Percentiles rank a stretch among this genome's conserved stretches.
phyloP scores from a whole-genome alignment of 2,797 vertebrate genomes.

The Gouania willdenowi region DNA sequence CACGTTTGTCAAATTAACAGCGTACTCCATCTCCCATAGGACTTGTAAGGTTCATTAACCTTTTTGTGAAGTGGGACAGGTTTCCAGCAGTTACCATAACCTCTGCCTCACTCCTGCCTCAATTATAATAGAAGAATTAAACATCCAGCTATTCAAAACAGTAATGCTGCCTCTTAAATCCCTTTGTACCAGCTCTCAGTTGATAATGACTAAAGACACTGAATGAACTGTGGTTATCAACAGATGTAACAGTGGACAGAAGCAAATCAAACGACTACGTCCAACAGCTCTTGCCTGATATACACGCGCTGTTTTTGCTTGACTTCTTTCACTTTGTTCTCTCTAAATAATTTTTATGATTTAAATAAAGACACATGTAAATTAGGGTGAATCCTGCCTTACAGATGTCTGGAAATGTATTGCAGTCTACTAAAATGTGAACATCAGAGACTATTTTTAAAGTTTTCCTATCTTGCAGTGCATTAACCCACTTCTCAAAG shows the following conservation, averaged over 20 bases:
- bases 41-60: constrained; percentile 84
- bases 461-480: not conserved
- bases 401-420: not conserved
- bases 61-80: constrained; percentile 82
- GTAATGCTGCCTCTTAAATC: constrained; percentile 78
- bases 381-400: too few species aligned
- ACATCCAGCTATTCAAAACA: constrained; percentile 77
- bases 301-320: constrained; percentile 25
- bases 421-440: constrained; percentile 8
- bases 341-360: not conserved
- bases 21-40: constrained; percentile 87
- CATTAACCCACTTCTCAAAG: constrained; percentile 33
- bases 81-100: constrained; percentile 83
- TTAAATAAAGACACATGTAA: too few species aligned
- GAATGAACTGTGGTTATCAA: constrained; percentile 67
- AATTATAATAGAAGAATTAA: constrained; percentile 89
- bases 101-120: constrained; percentile 80
- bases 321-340: constrained; percentile 23
- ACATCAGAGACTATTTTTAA: too few species aligned
- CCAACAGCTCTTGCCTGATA: constrained; percentile 31
- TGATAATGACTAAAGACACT: constrained; percentile 78
- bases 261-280: constrained; percentile 60
- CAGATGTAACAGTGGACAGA: constrained; percentile 57
- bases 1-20: constrained; percentile 87
- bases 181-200: constrained; percentile 74